These are phyloP conservation scores for Euphysa ruthae DNA, from an alignment of 30 jellyfish, hydroid and myxozoan genomes.

Conservation along the genomic window DNA sequence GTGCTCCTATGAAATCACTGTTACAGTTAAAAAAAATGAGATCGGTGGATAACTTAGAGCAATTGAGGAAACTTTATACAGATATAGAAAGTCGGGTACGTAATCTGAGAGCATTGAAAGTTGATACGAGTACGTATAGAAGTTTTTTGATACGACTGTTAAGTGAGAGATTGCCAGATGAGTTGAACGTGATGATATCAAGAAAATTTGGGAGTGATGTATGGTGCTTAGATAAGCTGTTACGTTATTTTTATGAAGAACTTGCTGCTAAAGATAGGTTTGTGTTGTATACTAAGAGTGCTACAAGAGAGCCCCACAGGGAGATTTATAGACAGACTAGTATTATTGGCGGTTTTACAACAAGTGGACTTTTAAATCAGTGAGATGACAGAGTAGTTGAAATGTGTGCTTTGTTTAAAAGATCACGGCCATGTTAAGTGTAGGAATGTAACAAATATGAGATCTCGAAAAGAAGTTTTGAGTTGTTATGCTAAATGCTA, in stretches of 20 bases:
- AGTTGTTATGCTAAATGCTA: no score
- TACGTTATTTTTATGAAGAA: not conserved
- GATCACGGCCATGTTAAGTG: not conserved
- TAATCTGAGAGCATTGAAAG: not conserved
- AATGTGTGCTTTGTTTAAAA: not conserved
- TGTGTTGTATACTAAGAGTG: no score
- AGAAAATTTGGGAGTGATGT: not conserved
- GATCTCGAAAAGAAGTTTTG: not conserved
- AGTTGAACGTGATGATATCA: not conserved
- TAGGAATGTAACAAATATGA: not conserved
- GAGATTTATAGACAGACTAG: no score
- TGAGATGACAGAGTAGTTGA: no score
- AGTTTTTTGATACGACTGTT: not conserved
- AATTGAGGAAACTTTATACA: not conserved
- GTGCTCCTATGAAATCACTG: not conserved
- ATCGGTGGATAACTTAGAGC: not conserved
- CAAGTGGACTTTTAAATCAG: no score
- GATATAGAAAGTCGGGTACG: not conserved
- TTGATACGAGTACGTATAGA: not conserved
- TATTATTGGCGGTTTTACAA: no score
- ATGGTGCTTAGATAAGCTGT: not conserved
- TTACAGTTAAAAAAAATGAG: not conserved
- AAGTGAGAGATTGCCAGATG: constrained; percentile 3
- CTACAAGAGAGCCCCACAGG: no score
- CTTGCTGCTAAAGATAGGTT: not conserved